Base-by-base conservation (phyloP, 2,797 vertebrate species). In the Hydrolagus colliei region DNA sequence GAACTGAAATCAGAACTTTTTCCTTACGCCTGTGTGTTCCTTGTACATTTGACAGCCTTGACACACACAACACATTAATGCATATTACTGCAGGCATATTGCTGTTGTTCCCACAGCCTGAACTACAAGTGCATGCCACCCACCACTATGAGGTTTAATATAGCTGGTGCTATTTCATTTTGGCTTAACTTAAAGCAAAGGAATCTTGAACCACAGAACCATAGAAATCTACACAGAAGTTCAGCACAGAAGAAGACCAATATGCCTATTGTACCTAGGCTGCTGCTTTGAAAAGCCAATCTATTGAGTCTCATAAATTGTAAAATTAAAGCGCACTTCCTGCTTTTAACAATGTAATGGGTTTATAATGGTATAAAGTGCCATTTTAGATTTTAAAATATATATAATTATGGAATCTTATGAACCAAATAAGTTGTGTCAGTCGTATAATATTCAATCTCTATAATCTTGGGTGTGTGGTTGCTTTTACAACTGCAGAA, bases 1-100 rank as follows among this genome's bases (percentile, higher is more conserved):
- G 52, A 68, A 41, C 18, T 84, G 79, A 84, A 84, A 84, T 67
- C 79, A 68, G 65, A 71, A 18, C 65, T 84, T 84, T 84, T 84
- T 35, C 32, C 11, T 84, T 68, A 41, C 67, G 41, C 79, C 52
- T 71, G 11, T 18, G 16, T n/a, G 18, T 73, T 11, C n/a, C 65
- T 71, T 35, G 71, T 68, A 1, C 20, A 71, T 52, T 71, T 68
- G 79, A 71, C 65, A 68, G 65, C 79, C 71, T 71, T 71, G 52
- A 52, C 65, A n/a, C 18, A 52, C 6, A 52, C 3, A 52, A 52
- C 6, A 52, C 41, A 52, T 52, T 52, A 84, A 84, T 20, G 4
- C 65, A 0, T 52, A 52, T 1, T 52, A 52, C 41, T 52, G 41
- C 41, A 52, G 41, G 41, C 41, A 52, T 6, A 52, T 52, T 52